Evolutionary conservation across 2,888 invertebrate genomes (phyloP), one percentile per base, ranked within the genome.

Genomic region (Drymonia ruficornis): DNA sequence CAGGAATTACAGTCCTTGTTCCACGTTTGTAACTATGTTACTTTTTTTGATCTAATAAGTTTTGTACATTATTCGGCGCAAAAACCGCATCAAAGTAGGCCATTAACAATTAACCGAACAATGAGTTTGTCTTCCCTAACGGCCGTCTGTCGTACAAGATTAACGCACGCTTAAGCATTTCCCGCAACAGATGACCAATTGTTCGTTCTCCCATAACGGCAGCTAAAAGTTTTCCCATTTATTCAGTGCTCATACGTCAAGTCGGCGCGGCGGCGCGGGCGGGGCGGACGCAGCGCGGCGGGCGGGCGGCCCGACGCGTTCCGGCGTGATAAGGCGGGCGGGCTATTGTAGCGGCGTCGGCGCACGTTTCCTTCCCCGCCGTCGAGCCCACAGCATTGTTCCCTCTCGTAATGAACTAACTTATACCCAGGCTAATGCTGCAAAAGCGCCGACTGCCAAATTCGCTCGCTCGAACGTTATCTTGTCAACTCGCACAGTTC

Each of bases 191-290:
- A 88, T 91, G 92, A 91, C 91, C 92, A 90, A 90, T 90, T 92
- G 92, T 92, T 88, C 83, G 82, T 80, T 86, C 83, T 88, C 85
- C 84, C 86, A 87, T 89, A 84, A 86, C 83, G 78, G 81, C 73
- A 76, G 84, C 88, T 87, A 81, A 91, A 91, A 92, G 85, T 92
- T 92, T 92, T 91, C 89, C 89, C 90, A 92, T 91, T 91, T 91
- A 90, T 91, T 91, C 89, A 87, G 82, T 80, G 81, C 87, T 87
- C 89, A 89, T 88, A 90, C 90, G 91, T 89, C 89, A 88, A 84
- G 81, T 72, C 63, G 72, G 67, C 63, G 77, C 61, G 68, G 70
- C 61, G 69, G 63, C 65, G 49, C 65, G 61, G 54, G 50, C 62
- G 49, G 64, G 38, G 55, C 49, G 55, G 61, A 49, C 47, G 55